These are phyloP conservation scores for Apodemus sylvaticus DNA, from an alignment of 2,113 vertebrate species.

Conservation along the genomic window DNA sequence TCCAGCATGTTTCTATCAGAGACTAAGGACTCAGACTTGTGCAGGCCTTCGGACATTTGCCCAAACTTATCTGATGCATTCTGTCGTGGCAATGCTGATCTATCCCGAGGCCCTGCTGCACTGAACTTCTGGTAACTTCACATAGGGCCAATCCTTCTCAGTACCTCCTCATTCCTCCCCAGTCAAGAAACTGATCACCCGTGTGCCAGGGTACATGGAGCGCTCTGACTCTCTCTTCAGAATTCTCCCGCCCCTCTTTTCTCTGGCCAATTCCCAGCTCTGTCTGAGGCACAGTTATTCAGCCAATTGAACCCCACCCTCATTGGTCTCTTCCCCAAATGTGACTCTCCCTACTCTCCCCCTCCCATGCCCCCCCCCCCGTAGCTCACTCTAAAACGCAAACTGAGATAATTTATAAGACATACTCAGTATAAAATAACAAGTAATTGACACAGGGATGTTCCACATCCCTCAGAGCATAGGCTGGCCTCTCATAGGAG, in stretches of 20 bases:
- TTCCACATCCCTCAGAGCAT: neutral
- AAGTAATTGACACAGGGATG: neutral
- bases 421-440: neutral
- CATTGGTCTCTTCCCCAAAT: neutral
- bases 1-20: neutral
- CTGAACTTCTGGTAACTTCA: neutral
- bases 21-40: neutral
- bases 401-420: neutral
- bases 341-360: neutral
- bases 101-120: rapidly evolving
- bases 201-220: rapidly evolving
- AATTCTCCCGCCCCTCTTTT: rapidly evolving
- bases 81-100: neutral
- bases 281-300: no score
- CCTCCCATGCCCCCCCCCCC: rapidly evolving
- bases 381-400: neutral
- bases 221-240: neutral
- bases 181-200: neutral
- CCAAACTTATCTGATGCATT: neutral
- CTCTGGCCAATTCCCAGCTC: neutral
- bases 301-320: neutral
- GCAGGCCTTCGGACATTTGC: neutral
- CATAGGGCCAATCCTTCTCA: neutral
- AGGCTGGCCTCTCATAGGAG: neutral
- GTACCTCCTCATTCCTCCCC: neutral